Conservation (phyloP, 2,113 vertebrate genomes). For the Heloderma charlesbogerti region DNA sequence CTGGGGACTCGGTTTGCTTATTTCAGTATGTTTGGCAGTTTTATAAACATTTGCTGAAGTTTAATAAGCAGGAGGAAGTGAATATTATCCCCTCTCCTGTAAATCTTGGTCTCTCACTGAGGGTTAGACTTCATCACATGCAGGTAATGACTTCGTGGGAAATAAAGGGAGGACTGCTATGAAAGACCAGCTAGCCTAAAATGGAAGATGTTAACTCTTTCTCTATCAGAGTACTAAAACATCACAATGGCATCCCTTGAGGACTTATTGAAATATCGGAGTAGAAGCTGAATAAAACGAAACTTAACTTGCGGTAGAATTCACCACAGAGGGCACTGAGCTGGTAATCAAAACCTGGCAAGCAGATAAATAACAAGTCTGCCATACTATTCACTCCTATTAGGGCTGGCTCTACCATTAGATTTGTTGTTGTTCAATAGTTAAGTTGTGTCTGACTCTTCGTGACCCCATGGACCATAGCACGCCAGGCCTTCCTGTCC, state of each 20-base stretch:
- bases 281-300: neutral
- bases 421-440: too few species aligned
- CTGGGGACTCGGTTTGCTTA: neutral
- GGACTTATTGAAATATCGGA: neutral
- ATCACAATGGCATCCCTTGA: neutral
- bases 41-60: conserved; percentile 67
- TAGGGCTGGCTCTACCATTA: too few species aligned
- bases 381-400: neutral
- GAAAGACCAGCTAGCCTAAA: neutral
- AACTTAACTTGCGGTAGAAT: neutral
- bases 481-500: too few species aligned
- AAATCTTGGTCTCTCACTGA: neutral
- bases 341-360: neutral
- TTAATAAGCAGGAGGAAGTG: neutral
- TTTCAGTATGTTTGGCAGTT: conserved; percentile 34
- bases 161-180: neutral
- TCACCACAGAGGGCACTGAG: neutral
- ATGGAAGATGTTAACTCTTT: neutral
- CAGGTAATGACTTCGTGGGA: conserved; percentile 12
- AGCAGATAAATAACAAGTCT: neutral
- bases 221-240: neutral
- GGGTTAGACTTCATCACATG: neutral
- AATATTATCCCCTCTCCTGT: conserved; percentile 38
- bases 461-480: too few species aligned
- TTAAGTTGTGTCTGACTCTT: too few species aligned